A percentile compares a stretch with the other conserved stretches of the same genome.
Evolutionary conservation across 2,797 vertebrate species (phyloP).

Genomic region (Myotis myotis): DNA sequence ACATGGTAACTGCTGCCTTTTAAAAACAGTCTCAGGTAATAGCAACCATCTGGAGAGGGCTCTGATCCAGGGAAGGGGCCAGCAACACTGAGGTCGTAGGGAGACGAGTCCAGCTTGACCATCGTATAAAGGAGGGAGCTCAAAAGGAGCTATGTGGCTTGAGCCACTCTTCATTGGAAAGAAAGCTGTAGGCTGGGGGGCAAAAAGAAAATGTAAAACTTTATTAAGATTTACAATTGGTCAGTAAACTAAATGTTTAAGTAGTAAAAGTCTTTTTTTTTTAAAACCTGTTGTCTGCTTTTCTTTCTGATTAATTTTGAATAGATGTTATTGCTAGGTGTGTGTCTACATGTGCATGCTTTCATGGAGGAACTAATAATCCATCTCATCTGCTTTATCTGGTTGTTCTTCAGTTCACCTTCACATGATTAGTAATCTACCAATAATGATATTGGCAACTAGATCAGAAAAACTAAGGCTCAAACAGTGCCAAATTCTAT

Average conservation of each 20-base stretch:
- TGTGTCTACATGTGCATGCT: background rate
- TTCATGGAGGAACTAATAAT: background rate
- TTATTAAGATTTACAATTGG: background rate
- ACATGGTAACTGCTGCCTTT: constrained; percentile 51
- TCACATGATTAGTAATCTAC: constrained; percentile 60
- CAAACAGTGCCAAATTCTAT: background rate
- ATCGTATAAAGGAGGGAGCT: background rate
- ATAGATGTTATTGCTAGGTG: background rate
- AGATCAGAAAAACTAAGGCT: background rate
- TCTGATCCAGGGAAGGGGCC: constrained; percentile 12
- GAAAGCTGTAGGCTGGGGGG: background rate
- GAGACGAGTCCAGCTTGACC: background rate
- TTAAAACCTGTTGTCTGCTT: background rate
- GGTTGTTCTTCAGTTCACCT: constrained; percentile 37
- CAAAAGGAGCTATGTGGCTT: background rate
- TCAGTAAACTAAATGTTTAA: background rate
- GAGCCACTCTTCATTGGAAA: background rate
- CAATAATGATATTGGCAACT: constrained; percentile 31
- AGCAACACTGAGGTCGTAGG: background rate
- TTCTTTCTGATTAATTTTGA: background rate
- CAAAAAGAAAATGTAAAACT: background rate
- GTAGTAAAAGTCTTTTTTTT: background rate
- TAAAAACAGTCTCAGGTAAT: constrained; percentile 52
- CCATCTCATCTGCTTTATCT: constrained; percentile 2
- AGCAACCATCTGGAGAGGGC: constrained; percentile 52